Conservation (phyloP, 2,888 invertebrate species). For the Keiferia lycopersicella region DNA sequence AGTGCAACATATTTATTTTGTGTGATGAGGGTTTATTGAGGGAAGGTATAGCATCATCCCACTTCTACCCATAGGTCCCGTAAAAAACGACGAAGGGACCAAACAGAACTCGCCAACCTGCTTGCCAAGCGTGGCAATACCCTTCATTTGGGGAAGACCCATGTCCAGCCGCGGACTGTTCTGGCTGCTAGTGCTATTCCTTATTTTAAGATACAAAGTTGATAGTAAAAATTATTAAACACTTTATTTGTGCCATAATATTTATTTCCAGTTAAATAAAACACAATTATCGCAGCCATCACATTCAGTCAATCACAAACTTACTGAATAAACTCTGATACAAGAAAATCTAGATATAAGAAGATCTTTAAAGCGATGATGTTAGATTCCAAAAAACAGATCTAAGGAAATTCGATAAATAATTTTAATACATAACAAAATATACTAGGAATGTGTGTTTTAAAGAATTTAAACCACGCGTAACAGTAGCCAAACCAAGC, state of each 20-base stretch:
- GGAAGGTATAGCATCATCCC: too few relatives aligned
- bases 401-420: slow-evolving; percentile 38
- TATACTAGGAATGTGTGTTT: slow-evolving; percentile 57
- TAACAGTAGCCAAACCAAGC: background rate
- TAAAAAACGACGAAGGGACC: too few relatives aligned
- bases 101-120: too few relatives aligned
- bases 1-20: too few relatives aligned
- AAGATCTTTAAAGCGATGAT: slow-evolving; percentile 27
- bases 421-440: slow-evolving; percentile 37
- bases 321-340: slow-evolving; percentile 28
- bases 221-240: slow-evolving; percentile 33
- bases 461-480: background rate
- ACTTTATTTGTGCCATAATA: slow-evolving; percentile 62
- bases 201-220: background rate
- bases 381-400: slow-evolving; percentile 53
- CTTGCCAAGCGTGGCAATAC: too few relatives aligned
- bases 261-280: slow-evolving; percentile 68
- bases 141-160: too few relatives aligned
- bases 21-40: too few relatives aligned
- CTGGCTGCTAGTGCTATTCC: too few relatives aligned
- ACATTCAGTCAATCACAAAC: slow-evolving; percentile 46
- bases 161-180: too few relatives aligned
- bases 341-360: slow-evolving; percentile 1
- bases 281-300: slow-evolving; percentile 60
- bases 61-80: too few relatives aligned